Conservation (phyloP, 1,140 invertebrate genomes). For the Dendrolimus kikuchii region DNA sequence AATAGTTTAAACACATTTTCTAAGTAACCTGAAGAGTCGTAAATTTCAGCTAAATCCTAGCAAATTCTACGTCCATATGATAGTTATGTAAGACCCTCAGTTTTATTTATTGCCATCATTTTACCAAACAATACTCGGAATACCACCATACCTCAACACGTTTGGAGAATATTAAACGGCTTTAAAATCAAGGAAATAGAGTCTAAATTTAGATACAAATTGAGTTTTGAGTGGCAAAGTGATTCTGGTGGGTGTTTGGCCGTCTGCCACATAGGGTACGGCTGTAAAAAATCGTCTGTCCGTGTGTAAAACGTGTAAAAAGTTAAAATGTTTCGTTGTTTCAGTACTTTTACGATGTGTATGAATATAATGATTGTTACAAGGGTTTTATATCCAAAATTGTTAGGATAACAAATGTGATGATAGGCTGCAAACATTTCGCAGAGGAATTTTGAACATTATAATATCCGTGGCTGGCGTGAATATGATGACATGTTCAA, state of each 20-base stretch:
- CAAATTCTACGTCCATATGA: slow-evolving; percentile 26
- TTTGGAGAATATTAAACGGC: slow-evolving; percentile 3
- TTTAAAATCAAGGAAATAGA: slow-evolving; percentile 19
- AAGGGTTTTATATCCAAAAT: too few species aligned
- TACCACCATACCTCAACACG: slow-evolving; percentile 17
- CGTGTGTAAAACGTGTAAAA: slow-evolving; percentile 52
- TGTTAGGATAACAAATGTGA: too few species aligned
- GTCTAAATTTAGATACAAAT: slow-evolving; percentile 16
- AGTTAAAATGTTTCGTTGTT: slow-evolving; percentile 18
- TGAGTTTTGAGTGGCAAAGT: slow-evolving; percentile 8
- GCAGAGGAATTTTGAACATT: too few species aligned
- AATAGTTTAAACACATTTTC: too few species aligned
- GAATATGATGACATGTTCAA: too few species aligned
- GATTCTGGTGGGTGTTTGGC: slow-evolving; percentile 31
- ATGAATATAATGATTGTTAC: background rate
- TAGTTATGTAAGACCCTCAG: slow-evolving; percentile 45
- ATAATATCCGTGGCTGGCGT: too few species aligned
- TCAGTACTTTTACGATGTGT: slow-evolving; percentile 12
- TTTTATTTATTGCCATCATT: slow-evolving; percentile 63
- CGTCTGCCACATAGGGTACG: slow-evolving; percentile 36
- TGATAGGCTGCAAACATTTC: too few species aligned
- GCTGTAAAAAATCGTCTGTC: slow-evolving; percentile 48
- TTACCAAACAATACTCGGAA: slow-evolving; percentile 49
- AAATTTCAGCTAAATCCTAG: too few species aligned
- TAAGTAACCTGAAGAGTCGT: too few species aligned